phyloP scores from a whole-genome alignment of 1,140 invertebrate species.

The Dendroctonus ponderosae region DNA sequence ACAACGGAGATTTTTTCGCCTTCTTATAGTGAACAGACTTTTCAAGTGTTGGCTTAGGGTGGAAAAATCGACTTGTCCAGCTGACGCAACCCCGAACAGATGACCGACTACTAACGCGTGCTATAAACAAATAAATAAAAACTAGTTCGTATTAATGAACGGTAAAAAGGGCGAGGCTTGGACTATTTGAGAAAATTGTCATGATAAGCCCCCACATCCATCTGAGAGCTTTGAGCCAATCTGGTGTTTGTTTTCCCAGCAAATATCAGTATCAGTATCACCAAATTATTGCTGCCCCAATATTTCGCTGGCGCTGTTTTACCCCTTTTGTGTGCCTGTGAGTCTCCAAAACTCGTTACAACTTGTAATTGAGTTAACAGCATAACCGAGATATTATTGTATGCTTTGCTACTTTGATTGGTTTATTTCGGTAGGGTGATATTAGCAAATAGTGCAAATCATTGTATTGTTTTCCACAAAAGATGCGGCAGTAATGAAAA shows the following conservation, averaged over 20 bases:
- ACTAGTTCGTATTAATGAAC: neutral
- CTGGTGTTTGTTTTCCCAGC: slow-evolving; percentile 7
- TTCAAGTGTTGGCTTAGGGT: too few species aligned
- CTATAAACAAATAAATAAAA: slow-evolving; percentile 8
- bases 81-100: slow-evolving; percentile 1
- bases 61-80: neutral
- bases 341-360: slow-evolving; percentile 2
- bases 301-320: slow-evolving; percentile 1
- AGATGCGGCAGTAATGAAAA: neutral
- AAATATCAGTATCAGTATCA: slow-evolving; percentile 8
- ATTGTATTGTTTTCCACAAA: too few species aligned
- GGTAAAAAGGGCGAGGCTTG: neutral
- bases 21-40: too few species aligned
- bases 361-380: slow-evolving; percentile 11
- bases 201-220: neutral
- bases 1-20: too few species aligned
- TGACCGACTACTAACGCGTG: slow-evolving; percentile 5
- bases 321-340: slow-evolving; percentile 3
- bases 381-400: neutral
- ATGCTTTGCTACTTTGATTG: too few species aligned
- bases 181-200: neutral
- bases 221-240: neutral
- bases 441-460: too few species aligned
- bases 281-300: neutral
- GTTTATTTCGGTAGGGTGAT: too few species aligned